These are phyloP conservation scores for Micrasema longulum DNA, from an alignment of 1,140 invertebrate species.

Conservation along the genomic window DNA sequence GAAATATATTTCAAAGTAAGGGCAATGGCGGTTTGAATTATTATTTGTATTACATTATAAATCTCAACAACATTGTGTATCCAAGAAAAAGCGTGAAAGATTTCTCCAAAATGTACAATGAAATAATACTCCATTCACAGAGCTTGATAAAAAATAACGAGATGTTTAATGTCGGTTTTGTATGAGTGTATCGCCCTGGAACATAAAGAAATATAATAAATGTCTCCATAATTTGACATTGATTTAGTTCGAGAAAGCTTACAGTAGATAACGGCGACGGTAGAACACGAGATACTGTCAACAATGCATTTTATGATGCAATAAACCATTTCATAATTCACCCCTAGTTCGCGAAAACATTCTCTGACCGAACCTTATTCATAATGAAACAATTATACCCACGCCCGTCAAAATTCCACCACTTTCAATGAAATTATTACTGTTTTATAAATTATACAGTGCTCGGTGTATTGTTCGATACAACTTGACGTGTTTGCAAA, in stretches of 20 bases:
- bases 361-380: not conserved
- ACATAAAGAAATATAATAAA: conserved; percentile 16
- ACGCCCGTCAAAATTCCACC: conserved; percentile 7
- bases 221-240: conserved; percentile 20
- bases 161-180: too few relatives aligned
- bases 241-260: conserved; percentile 13
- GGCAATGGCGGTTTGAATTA: too few relatives aligned
- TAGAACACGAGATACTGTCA: conserved; percentile 12
- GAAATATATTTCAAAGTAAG: too few relatives aligned
- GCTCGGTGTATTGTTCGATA: not conserved
- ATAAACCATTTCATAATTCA: not conserved
- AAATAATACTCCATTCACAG: too few relatives aligned
- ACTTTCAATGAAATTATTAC: conserved; percentile 10
- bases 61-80: too few relatives aligned
- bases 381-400: conserved; percentile 16
- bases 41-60: too few relatives aligned
- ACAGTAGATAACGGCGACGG: too few relatives aligned
- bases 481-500: conserved; percentile 31
- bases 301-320: conserved; percentile 31
- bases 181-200: not conserved
- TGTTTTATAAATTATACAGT: conserved; percentile 21
- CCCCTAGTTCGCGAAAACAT: conserved; percentile 14
- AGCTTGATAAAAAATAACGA: too few relatives aligned
- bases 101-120: too few relatives aligned
- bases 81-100: too few relatives aligned